Base-by-base conservation (phyloP, 2,113 vertebrate species). In the Lutjanus erythropterus region DNA sequence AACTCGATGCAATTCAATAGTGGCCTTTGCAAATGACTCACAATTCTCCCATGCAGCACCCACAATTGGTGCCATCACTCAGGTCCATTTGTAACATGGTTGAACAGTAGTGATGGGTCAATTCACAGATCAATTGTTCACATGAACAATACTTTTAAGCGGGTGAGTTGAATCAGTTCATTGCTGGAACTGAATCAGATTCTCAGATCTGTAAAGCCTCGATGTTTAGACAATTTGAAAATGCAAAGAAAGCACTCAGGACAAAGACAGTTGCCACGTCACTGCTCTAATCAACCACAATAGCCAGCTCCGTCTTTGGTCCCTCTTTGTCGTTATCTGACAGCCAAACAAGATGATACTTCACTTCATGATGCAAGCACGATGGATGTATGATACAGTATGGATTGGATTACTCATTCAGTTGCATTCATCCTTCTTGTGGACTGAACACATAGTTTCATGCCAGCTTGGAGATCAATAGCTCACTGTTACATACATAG, bases 81-180 rank as follows among this genome's bases (percentile, higher is more conserved):
- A 33, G 52, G 31, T 71, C 59, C 42, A 47, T 76, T 77, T 60
- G 68, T 14, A 27, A 49, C 3, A 4, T 33, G 35, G 4, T 35
- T 44, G 67, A 65, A 58, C 67, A 58, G 73, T 18, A 59, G 60
- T 46, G 35, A 71, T 65, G 73, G 41, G 42, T 72, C 68, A 78
- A 9, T 53, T 42, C 42, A 72, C 29, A 33, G 23, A 72, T 78
- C 75, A 46, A 61, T 78, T 39, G 68, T 59, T 73, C 18, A 55
- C 61, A 52, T 49, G 23, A 21, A 35, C 42, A 42, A 16, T 52
- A 46, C 29, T 60, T 71, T 58, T 15, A 59, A 67, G 55, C n/a
- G 35, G 44, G 23, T 6, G n/a, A 37, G 52, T 58, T 49, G 18
- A 31, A 41, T 41, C 19, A 41, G 23, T 50, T 50, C 71, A 61